A percentile compares a stretch with the other conserved stretches of the same genome.
Conservation (phyloP, 2,113 vertebrate species). For the Azemiops feae region DNA sequence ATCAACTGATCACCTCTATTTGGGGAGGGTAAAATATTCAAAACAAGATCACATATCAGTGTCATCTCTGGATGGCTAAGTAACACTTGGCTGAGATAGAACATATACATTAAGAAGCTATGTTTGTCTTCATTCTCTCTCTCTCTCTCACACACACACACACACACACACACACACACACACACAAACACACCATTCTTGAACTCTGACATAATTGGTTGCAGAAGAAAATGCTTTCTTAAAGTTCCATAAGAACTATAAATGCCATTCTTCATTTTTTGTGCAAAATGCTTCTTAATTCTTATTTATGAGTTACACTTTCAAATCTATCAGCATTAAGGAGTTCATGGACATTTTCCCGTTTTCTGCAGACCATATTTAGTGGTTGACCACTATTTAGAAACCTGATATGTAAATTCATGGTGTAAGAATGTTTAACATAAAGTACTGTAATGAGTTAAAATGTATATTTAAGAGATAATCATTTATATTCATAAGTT, state of each 20-base stretch:
- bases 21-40: background rate
- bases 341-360: constrained; percentile 24
- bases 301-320: background rate
- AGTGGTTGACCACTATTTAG: constrained; percentile 8
- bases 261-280: background rate
- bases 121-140: background rate
- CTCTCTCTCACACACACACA: no score
- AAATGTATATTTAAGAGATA: constrained; percentile 61
- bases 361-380: constrained; percentile 13
- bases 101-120: background rate
- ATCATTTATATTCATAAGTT: constrained; percentile 59
- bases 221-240: background rate
- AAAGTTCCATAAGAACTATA: background rate
- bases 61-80: background rate
- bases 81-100: background rate
- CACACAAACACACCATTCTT: background rate
- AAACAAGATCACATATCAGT: background rate
- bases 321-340: constrained; percentile 11
- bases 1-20: background rate
- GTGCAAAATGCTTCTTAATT: background rate
- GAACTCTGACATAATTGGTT: background rate
- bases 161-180: background rate
- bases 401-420: constrained; percentile 26
- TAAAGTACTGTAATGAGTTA: constrained; percentile 34
- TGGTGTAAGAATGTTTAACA: constrained; percentile 20